Conservation (phyloP, 2,113 vertebrate species). For the Chiloscyllium plagiosum region DNA sequence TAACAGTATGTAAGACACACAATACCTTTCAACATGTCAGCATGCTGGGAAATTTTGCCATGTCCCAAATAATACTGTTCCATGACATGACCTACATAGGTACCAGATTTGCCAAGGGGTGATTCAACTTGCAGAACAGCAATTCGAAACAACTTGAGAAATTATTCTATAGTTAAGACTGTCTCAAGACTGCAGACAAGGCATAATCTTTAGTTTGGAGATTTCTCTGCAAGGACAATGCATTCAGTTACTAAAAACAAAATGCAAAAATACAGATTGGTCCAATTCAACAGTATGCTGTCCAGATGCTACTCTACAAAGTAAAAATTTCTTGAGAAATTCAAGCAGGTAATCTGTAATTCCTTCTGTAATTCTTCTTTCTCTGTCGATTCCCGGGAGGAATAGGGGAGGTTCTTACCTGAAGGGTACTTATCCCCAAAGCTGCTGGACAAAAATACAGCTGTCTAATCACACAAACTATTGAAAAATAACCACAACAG, state of each 20-base stretch:
- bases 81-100: constrained; percentile 6
- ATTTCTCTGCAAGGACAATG: not conserved
- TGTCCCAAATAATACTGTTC: not conserved
- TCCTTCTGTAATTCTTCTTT: not conserved
- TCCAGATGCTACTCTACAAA: not conserved
- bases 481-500: constrained; percentile 25
- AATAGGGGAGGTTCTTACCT: constrained; percentile 23
- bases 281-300: not conserved
- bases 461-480: constrained; percentile 28
- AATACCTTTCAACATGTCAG: not conserved
- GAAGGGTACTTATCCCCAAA: constrained; percentile 9
- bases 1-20: not conserved
- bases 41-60: not conserved
- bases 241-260: not conserved
- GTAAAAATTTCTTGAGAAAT: constrained; percentile 13
- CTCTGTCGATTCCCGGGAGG: not conserved
- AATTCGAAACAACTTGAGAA: not conserved
- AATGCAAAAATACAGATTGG: not conserved
- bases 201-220: not conserved
- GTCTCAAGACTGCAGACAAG: not conserved
- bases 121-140: no score
- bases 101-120: not conserved
- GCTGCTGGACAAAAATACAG: constrained; percentile 32
- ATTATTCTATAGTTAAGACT: not conserved
- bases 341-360: not conserved